These are phyloP conservation scores for Drosophila simulans DNA, from an alignment of 1,140 invertebrate genomes.

Conservation along the genomic window DNA sequence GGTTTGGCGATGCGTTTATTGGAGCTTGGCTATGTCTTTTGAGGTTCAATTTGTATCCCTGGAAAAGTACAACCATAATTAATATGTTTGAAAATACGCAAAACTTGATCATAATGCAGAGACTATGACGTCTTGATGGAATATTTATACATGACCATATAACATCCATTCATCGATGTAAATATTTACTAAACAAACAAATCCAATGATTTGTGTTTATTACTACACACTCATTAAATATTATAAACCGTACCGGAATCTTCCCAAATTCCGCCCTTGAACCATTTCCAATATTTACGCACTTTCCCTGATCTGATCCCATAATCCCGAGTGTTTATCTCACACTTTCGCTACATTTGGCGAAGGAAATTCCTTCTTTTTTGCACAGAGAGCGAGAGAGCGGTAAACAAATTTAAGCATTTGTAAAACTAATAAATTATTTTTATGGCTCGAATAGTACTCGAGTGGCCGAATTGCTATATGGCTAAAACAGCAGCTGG, in stretches of 20 bases:
- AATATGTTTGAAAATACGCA: slow-evolving; percentile 1
- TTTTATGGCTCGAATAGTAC: slow-evolving; percentile 57
- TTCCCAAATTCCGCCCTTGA: slow-evolving; percentile 21
- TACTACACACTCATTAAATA: slow-evolving; percentile 14
- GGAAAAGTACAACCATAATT: slow-evolving; percentile 3
- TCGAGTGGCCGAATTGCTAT: slow-evolving; percentile 36
- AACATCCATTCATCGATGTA: slow-evolving; percentile 35
- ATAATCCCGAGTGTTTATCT: slow-evolving; percentile 24
- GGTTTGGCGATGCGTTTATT: not conserved
- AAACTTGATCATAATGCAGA: slow-evolving; percentile 1
- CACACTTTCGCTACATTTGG: slow-evolving; percentile 37
- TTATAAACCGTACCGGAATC: slow-evolving; percentile 6
- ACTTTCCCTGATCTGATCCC: slow-evolving; percentile 23
- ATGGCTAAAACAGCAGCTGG: slow-evolving; percentile 34
- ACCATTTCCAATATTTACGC: slow-evolving; percentile 32
- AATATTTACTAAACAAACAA: slow-evolving; percentile 55
- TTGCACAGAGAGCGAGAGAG: not conserved
- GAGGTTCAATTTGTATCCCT: slow-evolving; percentile 69
- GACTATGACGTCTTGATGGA: slow-evolving; percentile 46
- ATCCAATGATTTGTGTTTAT: slow-evolving; percentile 3
- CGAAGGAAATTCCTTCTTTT: slow-evolving; percentile 23
- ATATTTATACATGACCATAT: slow-evolving; percentile 31
- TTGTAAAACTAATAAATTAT: slow-evolving; percentile 73
- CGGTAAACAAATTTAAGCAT: slow-evolving; percentile 60
- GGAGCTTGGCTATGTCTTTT: slow-evolving; percentile 50